Evolutionary conservation across 2,888 invertebrate species (phyloP).

Genomic region (Sclerodermus sp.): DNA sequence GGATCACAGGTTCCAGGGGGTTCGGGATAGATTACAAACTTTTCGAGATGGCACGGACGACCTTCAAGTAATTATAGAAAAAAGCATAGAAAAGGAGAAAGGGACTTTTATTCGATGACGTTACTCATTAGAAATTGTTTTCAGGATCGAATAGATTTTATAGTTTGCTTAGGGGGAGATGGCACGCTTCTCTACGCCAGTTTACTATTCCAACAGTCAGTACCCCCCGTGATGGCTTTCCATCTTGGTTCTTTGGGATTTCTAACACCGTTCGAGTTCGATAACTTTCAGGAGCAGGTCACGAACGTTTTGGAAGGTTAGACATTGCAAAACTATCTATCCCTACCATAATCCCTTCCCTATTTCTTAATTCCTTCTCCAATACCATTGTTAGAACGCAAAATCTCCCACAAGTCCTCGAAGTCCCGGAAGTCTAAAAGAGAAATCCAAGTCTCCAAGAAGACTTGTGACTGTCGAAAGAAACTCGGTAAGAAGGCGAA

Average conservation of each 20-base stretch:
- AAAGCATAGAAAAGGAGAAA: too few species aligned
- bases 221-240: conserved; percentile 98
- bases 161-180: conserved; percentile 94
- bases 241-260: conserved; percentile 95
- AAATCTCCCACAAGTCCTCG: too few species aligned
- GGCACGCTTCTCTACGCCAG: conserved; percentile 96
- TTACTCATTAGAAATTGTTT: too few species aligned
- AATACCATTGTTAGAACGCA: too few species aligned
- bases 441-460: too few species aligned
- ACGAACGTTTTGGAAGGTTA: conserved; percentile 90
- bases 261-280: conserved; percentile 92
- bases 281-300: conserved; percentile 92
- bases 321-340: too few species aligned
- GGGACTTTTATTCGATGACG: too few species aligned
- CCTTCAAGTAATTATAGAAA: conserved; percentile 63
- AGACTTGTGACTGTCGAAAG: too few species aligned
- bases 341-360: background rate
- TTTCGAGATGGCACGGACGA: conserved; percentile 88
- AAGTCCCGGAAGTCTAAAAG: too few species aligned
- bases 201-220: conserved; percentile 91
- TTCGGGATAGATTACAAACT: conserved; percentile 84
- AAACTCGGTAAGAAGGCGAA: too few species aligned
- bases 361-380: too few species aligned
- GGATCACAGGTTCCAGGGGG: conserved; percentile 73
- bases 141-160: conserved; percentile 93